Percentiles rank a stretch among this genome's conserved stretches.
phyloP scores from a whole-genome alignment of 1,140 invertebrate species.

The Steinernema feltiae region DNA sequence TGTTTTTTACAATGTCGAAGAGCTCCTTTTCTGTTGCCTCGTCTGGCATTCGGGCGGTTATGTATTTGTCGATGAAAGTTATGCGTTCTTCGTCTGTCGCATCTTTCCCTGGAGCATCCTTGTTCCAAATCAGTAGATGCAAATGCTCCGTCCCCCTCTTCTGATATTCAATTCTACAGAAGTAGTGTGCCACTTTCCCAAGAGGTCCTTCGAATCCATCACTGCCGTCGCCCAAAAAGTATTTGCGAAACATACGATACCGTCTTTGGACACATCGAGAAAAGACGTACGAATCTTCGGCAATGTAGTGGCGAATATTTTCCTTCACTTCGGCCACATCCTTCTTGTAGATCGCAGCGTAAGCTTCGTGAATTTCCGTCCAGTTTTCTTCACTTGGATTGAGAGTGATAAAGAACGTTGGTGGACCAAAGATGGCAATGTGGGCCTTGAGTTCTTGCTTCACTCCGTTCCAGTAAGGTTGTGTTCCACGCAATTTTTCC shows the following conservation, averaged over 20 bases:
- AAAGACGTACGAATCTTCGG: not conserved
- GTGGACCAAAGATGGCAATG: not conserved
- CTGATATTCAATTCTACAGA: slow-evolving; percentile 59
- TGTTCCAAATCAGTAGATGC: slow-evolving; percentile 59
- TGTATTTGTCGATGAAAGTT: not conserved
- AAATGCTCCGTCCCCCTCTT: slow-evolving; percentile 60
- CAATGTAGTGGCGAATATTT: not conserved
- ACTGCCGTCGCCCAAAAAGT: slow-evolving; percentile 22
- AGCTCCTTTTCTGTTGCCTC: not conserved
- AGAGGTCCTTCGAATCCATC: slow-evolving; percentile 5
- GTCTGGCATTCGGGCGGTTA: not conserved
- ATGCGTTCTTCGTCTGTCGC: slow-evolving; percentile 39
- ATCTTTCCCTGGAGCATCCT: slow-evolving; percentile 56
- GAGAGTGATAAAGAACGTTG: slow-evolving; percentile 19
- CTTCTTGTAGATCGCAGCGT: not conserved
- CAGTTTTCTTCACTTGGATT: slow-evolving; percentile 12
- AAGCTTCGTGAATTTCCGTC: slow-evolving; percentile 6
- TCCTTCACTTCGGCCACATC: not conserved
- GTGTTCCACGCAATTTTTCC: not conserved
- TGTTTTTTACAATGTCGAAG: not conserved
- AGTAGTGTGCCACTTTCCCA: slow-evolving; percentile 40
- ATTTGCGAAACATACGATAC: slow-evolving; percentile 15
- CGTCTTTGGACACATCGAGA: not conserved
- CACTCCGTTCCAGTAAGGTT: not conserved
- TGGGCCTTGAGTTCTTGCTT: not conserved